Percentiles rank a stretch among this genome's conserved stretches.
phyloP scores from a whole-genome alignment of 1,140 invertebrate species.

The Drosophila ficusphila region DNA sequence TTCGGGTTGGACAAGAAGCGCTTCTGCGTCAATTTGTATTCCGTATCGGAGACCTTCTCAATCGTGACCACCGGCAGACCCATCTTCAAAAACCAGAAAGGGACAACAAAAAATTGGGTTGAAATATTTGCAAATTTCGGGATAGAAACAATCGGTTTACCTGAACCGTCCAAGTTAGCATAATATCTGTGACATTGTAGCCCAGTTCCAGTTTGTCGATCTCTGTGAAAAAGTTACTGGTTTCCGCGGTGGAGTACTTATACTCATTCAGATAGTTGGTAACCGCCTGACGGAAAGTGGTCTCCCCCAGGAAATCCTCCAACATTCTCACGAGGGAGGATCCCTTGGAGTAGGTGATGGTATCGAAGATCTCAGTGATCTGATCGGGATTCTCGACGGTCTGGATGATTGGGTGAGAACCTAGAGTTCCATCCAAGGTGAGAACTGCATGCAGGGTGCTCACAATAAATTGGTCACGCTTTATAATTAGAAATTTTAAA shows the following conservation, averaged over 20 bases:
- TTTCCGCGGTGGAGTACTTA: slow-evolving; percentile 91
- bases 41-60: slow-evolving; percentile 82
- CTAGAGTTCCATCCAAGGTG: slow-evolving; percentile 90
- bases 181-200: slow-evolving; percentile 87
- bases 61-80: slow-evolving; percentile 93
- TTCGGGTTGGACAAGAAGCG: slow-evolving; percentile 90
- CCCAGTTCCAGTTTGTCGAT: slow-evolving; percentile 85
- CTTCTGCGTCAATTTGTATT: slow-evolving; percentile 89
- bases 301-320: slow-evolving; percentile 91
- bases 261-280: slow-evolving; percentile 90
- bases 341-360: slow-evolving; percentile 97
- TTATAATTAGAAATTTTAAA: slow-evolving; percentile 68
- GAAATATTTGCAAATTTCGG: slow-evolving; percentile 15
- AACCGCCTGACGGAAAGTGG: slow-evolving; percentile 90
- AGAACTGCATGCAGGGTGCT: slow-evolving; percentile 90
- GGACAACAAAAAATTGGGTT: slow-evolving; percentile 15
- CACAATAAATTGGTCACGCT: slow-evolving; percentile 89
- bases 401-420: slow-evolving; percentile 95
- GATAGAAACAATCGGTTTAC: slow-evolving; percentile 18
- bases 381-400: slow-evolving; percentile 93
- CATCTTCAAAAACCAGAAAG: slow-evolving; percentile 88
- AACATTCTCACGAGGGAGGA: slow-evolving; percentile 96
- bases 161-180: slow-evolving; percentile 94
- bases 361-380: slow-evolving; percentile 96
- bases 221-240: slow-evolving; percentile 90